Percentiles rank a stretch among this genome's conserved stretches.
phyloP scores from a whole-genome alignment of 1,140 invertebrate species.

The Zaprionus ghesquierei region DNA sequence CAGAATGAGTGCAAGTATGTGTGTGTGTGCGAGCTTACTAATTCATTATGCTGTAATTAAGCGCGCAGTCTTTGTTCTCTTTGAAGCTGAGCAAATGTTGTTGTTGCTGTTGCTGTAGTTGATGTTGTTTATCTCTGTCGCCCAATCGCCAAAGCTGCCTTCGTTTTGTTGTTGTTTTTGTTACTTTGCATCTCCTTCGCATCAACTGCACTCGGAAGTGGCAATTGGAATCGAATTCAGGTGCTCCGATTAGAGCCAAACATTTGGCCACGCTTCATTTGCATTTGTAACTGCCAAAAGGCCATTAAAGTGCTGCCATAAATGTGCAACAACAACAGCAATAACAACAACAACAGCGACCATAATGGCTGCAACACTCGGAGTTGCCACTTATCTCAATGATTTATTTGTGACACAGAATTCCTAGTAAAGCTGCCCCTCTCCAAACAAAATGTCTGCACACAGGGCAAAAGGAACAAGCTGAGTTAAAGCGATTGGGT shows the following conservation, averaged over 20 bases:
- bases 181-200: conserved; percentile 16
- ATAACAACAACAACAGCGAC: neutral
- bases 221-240: conserved; percentile 24
- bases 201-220: conserved; percentile 25
- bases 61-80: conserved; percentile 35
- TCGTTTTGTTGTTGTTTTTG: neutral
- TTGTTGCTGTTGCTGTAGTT: conserved; percentile 42
- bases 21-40: conserved; percentile 49
- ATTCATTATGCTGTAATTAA: conserved; percentile 80
- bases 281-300: conserved; percentile 12
- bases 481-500: too few relatives aligned
- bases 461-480: conserved; percentile 24
- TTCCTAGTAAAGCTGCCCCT: conserved; percentile 42
- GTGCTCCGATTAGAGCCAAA: conserved; percentile 52
- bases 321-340: conserved; percentile 13
- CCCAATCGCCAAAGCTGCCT: conserved; percentile 28
- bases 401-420: conserved; percentile 65
- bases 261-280: conserved; percentile 1
- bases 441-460: conserved; percentile 65
- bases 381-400: conserved; percentile 63
- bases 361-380: conserved; percentile 26
- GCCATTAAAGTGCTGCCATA: conserved; percentile 32
- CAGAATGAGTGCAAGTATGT: conserved; percentile 14
- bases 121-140: conserved; percentile 45
- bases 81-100: conserved; percentile 49